These are phyloP conservation scores for Fragum whitleyi DNA, from an alignment of 2,888 invertebrate species.

Conservation along the genomic window DNA sequence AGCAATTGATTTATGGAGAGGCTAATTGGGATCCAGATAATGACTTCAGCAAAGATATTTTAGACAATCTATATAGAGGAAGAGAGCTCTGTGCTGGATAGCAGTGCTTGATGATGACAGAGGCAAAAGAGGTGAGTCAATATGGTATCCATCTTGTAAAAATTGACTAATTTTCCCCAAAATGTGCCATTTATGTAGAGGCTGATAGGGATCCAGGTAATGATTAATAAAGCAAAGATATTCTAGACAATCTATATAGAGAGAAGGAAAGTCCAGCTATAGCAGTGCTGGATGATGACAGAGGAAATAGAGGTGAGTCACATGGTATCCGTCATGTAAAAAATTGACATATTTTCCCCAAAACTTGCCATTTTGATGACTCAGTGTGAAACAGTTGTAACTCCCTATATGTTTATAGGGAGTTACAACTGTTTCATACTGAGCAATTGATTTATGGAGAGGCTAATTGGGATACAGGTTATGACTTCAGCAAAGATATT, in stretches of 20 bases:
- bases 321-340: too few relatives aligned
- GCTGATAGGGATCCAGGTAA: conserved; percentile 66
- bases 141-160: background rate
- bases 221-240: conserved; percentile 50
- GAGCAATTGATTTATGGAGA: too few relatives aligned
- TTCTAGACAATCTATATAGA: conserved; percentile 69
- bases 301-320: conserved; percentile 64
- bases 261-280: conserved; percentile 61
- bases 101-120: conserved; percentile 59
- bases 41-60: conserved; percentile 52
- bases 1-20: too few relatives aligned
- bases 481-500: conserved; percentile 55
- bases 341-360: too few relatives aligned
- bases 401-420: too few relatives aligned
- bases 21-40: conserved; percentile 68
- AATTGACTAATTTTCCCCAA: background rate
- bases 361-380: too few relatives aligned
- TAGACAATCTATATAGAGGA: conserved; percentile 70
- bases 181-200: conserved; percentile 70
- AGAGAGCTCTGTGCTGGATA: conserved; percentile 55
- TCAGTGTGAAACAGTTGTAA: too few relatives aligned
- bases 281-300: conserved; percentile 59
- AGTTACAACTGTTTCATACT: too few relatives aligned
- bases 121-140: conserved; percentile 64
- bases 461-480: conserved; percentile 67